Evolutionary conservation across 2,113 vertebrate genomes (phyloP).

Genomic region (Heterochromis multidens): DNA sequence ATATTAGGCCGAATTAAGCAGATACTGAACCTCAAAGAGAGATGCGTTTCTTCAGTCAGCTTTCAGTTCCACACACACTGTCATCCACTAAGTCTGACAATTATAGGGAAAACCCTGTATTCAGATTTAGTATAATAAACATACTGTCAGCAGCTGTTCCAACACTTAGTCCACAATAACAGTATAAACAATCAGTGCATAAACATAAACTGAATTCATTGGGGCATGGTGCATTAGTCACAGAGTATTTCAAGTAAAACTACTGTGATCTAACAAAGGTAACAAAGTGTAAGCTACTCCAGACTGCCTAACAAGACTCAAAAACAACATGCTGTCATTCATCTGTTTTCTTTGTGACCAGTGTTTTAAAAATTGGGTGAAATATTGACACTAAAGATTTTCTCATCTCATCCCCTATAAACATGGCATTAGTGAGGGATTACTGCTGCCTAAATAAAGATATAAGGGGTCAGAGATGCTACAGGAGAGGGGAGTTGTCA

Average conservation of each 20-base stretch:
- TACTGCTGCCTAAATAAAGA: background rate
- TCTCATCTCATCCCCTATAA: background rate
- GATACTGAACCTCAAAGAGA: background rate
- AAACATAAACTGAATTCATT: background rate
- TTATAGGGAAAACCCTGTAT: background rate
- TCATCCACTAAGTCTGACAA: background rate
- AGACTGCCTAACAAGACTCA: conserved; percentile 6
- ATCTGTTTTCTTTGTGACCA: background rate
- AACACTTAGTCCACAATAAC: background rate
- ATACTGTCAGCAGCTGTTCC: background rate
- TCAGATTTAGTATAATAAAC: background rate
- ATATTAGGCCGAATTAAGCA: background rate
- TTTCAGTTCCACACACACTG: background rate
- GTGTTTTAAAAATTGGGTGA: background rate
- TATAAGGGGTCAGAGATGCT: background rate
- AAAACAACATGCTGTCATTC: conserved; percentile 24
- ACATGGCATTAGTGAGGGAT: background rate
- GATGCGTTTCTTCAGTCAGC: background rate
- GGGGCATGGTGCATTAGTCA: background rate
- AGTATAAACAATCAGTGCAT: background rate
- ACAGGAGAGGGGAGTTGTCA: conserved; percentile 6
- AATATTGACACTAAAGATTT: background rate
- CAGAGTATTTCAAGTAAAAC: background rate
- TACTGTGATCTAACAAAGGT: conserved; percentile 11
- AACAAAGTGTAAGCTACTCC: conserved; percentile 23